Conservation (phyloP, 1,140 invertebrate genomes). For the Apis mellifera region DNA sequence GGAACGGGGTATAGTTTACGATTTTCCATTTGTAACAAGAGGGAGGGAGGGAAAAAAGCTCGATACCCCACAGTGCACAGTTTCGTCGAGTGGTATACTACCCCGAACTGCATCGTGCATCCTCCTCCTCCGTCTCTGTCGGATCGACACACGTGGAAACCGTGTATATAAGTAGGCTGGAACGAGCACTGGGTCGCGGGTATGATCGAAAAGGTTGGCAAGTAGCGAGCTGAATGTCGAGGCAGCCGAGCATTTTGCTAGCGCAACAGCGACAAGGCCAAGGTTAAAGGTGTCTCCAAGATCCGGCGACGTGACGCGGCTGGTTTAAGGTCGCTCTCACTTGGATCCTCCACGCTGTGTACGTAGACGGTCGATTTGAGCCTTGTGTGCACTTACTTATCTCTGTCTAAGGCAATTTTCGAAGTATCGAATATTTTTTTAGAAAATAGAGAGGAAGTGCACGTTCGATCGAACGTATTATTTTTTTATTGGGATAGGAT, state of each 20-base stretch:
- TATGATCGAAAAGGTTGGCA: slow-evolving; percentile 44
- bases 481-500: no score
- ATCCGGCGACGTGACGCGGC: slow-evolving; percentile 49
- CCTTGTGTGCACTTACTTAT: background rate
- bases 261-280: slow-evolving; percentile 50
- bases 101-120: background rate
- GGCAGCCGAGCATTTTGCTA: slow-evolving; percentile 51
- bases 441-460: no score
- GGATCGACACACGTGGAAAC: background rate
- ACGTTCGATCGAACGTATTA: no score
- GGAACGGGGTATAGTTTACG: background rate
- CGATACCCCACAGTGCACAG: rapidly evolving
- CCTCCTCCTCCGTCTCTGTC: background rate
- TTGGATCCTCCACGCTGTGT: slow-evolving; percentile 4
- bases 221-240: slow-evolving; percentile 48
- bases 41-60: background rate
- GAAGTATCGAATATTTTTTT: background rate
- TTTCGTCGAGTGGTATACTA: background rate
- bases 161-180: slow-evolving; percentile 4
- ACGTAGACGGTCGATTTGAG: background rate
- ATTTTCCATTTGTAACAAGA: slow-evolving; percentile 5
- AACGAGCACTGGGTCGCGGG: slow-evolving; percentile 4
- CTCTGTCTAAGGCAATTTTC: background rate
- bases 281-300: slow-evolving; percentile 55
- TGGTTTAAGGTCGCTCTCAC: slow-evolving; percentile 47